Conservation (phyloP, 2,797 vertebrate genomes). For the Champsocephalus gunnari region DNA sequence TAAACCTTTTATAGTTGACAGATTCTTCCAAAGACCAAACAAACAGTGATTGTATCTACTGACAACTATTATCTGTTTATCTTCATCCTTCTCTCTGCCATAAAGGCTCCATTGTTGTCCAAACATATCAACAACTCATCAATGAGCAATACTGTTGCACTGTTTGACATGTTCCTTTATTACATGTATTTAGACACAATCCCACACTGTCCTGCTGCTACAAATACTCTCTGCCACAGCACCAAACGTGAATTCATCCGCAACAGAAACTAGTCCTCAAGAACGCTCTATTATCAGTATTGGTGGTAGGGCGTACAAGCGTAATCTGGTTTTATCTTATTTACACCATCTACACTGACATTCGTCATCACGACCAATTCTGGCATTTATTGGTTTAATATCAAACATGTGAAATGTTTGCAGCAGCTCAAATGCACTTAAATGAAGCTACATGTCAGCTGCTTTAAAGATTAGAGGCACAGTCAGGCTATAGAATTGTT, state of each 20-base stretch:
- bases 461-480: neutral
- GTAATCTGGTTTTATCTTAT: no score
- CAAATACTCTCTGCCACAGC: neutral
- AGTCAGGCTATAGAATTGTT: neutral
- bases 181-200: neutral
- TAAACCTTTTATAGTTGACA: neutral
- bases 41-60: neutral
- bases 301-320: no score
- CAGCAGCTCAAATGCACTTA: no score
- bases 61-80: neutral
- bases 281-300: neutral
- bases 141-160: neutral
- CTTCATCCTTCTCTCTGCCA: neutral
- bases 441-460: no score
- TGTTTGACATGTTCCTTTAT: conserved; percentile 1
- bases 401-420: no score
- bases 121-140: conserved; percentile 8
- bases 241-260: conserved; percentile 10
- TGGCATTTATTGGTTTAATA: no score
- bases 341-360: no score
- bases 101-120: neutral
- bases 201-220: no score
- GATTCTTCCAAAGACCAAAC: neutral
- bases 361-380: no score
- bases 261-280: conserved; percentile 17